These are phyloP conservation scores for Epsilonema sp. DNA, from an alignment of 2,888 invertebrate genomes.

Conservation along the genomic window DNA sequence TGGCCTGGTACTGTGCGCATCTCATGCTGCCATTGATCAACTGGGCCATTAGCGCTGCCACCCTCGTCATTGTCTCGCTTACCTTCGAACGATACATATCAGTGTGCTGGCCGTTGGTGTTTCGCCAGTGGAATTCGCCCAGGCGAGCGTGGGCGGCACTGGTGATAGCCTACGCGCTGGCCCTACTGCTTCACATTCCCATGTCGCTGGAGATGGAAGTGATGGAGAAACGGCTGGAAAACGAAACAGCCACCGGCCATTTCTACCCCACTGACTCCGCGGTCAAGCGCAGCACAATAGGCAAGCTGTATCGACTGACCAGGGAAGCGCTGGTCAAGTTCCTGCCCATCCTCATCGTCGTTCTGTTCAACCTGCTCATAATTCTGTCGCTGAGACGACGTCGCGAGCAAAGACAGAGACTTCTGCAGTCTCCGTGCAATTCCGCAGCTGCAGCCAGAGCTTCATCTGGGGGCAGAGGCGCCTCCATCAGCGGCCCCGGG, in stretches of 20 bases:
- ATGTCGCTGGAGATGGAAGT: constrained; percentile 15
- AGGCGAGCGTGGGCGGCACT: constrained; percentile 19
- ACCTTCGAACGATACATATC: constrained; percentile 25
- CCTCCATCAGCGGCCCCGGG: no score
- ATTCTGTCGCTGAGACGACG: constrained; percentile 14
- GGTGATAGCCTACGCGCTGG: constrained; percentile 19
- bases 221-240: neutral
- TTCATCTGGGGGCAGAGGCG: no score
- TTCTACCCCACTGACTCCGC: neutral
- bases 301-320: constrained; percentile 25
- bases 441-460: no score
- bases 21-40: constrained; percentile 26
- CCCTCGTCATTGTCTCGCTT: constrained; percentile 23
- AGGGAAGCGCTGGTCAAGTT: constrained; percentile 23
- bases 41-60: constrained; percentile 15
- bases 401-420: neutral
- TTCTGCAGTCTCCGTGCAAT: no score
- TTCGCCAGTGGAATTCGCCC: constrained; percentile 26
- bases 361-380: constrained; percentile 24
- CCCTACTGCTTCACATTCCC: constrained; percentile 23
- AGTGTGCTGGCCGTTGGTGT: constrained; percentile 26
- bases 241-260: no score
- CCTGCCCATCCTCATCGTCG: constrained; percentile 23
- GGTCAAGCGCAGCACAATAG: no score
- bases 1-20: constrained; percentile 13